Conservation (phyloP, 1,140 invertebrate species). For the Zaprionus vittiger region DNA sequence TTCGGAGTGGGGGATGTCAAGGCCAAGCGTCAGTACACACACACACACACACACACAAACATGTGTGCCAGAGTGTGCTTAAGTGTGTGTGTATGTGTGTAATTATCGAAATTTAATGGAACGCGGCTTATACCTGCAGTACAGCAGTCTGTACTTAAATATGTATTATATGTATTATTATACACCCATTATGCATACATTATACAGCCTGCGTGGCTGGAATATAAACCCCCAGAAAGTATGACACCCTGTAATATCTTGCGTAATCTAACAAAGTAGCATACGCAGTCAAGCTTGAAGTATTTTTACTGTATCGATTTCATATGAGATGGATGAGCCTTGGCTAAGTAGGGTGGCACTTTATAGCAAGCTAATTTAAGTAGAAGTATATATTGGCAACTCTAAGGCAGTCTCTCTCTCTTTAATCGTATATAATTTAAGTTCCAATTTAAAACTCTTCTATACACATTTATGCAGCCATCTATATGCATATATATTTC, state of each 20-base stretch:
- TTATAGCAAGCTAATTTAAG: too few species aligned
- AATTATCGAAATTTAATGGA: conserved; percentile 63
- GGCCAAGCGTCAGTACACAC: conserved; percentile 44
- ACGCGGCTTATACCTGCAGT: conserved; percentile 19
- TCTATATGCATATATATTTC: neutral
- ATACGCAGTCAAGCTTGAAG: neutral
- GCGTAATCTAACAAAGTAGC: neutral
- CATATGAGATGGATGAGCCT: neutral
- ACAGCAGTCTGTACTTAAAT: conserved; percentile 1
- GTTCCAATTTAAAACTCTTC: neutral
- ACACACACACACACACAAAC: neutral
- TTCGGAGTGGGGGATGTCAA: conserved; percentile 45
- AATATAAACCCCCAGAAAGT: neutral
- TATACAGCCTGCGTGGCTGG: neutral
- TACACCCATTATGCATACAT: neutral
- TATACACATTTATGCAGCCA: too few species aligned
- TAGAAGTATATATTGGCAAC: too few species aligned
- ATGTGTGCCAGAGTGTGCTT: neutral
- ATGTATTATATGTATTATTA: neutral
- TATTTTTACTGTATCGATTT: neutral
- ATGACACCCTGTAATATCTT: neutral
- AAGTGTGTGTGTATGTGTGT: conserved; percentile 15
- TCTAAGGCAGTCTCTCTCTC: too few species aligned
- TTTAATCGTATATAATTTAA: neutral
- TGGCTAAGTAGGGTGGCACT: neutral